These are phyloP conservation scores for Erpobdella octoculata DNA, from an alignment of 2,888 invertebrate species.

Conservation along the genomic window DNA sequence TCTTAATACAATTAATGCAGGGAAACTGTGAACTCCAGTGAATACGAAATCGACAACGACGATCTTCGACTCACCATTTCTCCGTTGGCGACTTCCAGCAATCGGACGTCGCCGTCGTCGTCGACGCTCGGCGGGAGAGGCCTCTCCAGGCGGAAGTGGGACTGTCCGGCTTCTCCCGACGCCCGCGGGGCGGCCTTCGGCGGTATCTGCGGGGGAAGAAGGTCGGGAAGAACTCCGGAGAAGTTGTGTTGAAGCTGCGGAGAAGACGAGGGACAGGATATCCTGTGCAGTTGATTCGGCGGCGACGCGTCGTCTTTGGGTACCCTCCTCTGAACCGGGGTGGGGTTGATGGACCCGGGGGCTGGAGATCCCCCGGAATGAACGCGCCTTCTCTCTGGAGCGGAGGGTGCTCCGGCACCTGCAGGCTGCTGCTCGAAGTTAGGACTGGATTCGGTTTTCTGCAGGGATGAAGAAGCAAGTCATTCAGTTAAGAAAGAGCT, in stretches of 20 bases:
- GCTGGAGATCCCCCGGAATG: conserved; percentile 11
- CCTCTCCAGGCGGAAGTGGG: background rate
- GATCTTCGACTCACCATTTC: conserved; percentile 7
- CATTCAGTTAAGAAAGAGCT: background rate
- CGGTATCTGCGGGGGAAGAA: conserved; percentile 65
- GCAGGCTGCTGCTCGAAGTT: background rate
- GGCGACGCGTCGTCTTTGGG: background rate
- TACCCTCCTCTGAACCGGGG: background rate
- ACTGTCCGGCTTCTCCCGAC: conserved; percentile 9
- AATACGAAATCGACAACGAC: background rate
- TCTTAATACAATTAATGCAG: background rate
- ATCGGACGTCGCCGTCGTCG: background rate
- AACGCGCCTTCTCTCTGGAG: conserved; percentile 7
- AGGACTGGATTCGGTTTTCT: conserved; percentile 11
- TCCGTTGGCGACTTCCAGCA: background rate
- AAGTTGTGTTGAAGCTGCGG: conserved; percentile 25
- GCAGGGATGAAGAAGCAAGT: background rate
- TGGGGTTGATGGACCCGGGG: background rate
- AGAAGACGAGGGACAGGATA: background rate
- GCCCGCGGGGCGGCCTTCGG: conserved; percentile 44
- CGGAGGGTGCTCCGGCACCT: background rate
- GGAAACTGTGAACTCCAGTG: background rate
- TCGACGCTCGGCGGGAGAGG: conserved; percentile 10
- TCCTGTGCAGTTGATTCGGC: background rate
- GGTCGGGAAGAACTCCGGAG: conserved; percentile 72